Evolutionary conservation across 1,140 invertebrate species (phyloP).

Genomic region (Solenopsis fugax): DNA sequence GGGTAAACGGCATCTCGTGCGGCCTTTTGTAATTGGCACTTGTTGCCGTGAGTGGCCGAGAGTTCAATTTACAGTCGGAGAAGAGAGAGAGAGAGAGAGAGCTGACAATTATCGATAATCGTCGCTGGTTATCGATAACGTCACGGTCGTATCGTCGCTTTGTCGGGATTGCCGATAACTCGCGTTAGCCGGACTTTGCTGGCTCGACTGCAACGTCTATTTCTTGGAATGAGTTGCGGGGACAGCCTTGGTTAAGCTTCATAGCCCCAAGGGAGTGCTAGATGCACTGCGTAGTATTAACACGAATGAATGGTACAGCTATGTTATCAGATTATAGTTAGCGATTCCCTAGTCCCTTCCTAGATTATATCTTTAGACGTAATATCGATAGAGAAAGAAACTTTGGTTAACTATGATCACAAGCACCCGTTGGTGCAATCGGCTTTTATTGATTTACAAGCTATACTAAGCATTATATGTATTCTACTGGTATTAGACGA

Average conservation of each 20-base stretch:
- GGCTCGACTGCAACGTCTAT: constrained; percentile 38
- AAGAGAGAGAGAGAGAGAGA: constrained; percentile 8
- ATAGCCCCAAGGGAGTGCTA: constrained; percentile 27
- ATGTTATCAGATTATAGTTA: constrained; percentile 56
- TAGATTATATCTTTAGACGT: constrained; percentile 41
- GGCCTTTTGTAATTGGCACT: constrained; percentile 61
- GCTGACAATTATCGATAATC: constrained; percentile 60
- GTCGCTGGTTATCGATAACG: constrained; percentile 50
- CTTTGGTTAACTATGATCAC: constrained; percentile 50
- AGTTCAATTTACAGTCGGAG: constrained; percentile 52
- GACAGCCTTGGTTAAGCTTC: constrained; percentile 48
- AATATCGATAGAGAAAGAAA: constrained; percentile 50
- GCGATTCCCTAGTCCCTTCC: constrained; percentile 42
- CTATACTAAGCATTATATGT: not conserved
- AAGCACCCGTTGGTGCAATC: constrained; percentile 44
- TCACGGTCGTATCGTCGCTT: constrained; percentile 51
- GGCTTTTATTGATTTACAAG: constrained; percentile 34
- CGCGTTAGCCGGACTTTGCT: constrained; percentile 25
- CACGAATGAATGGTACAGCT: constrained; percentile 51
- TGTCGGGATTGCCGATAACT: constrained; percentile 52
- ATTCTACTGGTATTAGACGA: not conserved
- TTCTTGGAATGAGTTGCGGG: constrained; percentile 56
- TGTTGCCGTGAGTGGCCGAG: constrained; percentile 45
- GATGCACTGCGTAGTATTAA: constrained; percentile 40
- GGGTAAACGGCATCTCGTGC: constrained; percentile 54